Evolutionary conservation across 2,113 vertebrate genomes (phyloP).

Genomic region (Grallaria varia): DNA sequence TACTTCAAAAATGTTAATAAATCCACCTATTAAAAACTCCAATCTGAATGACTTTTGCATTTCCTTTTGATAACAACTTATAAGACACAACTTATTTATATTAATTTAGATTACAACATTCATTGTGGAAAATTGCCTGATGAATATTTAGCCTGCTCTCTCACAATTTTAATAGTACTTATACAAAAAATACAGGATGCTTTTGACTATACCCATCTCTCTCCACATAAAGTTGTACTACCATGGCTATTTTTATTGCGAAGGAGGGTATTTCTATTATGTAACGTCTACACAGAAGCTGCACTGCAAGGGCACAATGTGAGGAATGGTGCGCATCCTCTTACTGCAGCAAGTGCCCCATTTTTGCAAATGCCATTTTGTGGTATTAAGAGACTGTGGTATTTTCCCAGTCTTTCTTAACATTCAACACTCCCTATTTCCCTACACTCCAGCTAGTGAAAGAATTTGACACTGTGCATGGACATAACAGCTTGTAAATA

Average conservation of each 20-base stretch:
- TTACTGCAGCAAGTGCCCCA: neutral
- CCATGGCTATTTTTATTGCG: neutral
- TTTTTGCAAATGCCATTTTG: neutral
- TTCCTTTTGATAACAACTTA: neutral
- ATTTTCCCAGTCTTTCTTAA: neutral
- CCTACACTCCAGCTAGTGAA: neutral
- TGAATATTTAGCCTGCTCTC: neutral
- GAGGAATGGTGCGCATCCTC: neutral
- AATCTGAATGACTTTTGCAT: fast-evolving
- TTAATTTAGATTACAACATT: neutral
- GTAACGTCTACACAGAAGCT: neutral
- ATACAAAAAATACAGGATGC: neutral
- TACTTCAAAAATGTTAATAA: neutral
- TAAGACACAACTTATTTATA: neutral
- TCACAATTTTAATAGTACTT: neutral
- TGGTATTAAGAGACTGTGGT: neutral
- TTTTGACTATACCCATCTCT: neutral
- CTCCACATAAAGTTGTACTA: neutral
- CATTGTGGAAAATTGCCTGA: neutral
- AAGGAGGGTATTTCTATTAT: neutral
- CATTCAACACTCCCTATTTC: neutral
- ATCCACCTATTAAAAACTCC: neutral
- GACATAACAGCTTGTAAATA: neutral
- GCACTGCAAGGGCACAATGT: neutral
- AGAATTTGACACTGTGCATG: neutral